Evolutionary conservation across 1,140 invertebrate genomes (phyloP).

Genomic region (Hylaeus volcanicus): DNA sequence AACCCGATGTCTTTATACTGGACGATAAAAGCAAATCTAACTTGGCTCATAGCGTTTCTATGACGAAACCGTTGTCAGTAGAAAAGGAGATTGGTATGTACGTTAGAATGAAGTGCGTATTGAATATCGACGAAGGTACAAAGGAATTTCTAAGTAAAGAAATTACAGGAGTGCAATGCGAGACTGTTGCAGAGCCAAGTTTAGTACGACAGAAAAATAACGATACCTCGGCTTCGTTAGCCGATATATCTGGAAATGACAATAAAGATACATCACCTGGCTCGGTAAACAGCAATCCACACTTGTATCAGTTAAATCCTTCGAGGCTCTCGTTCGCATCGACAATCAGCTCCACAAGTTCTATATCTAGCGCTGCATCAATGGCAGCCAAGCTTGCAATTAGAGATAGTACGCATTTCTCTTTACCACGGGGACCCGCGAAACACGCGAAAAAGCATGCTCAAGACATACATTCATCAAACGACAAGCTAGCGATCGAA

Average conservation of each 20-base stretch:
- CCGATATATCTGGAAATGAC: constrained; percentile 77
- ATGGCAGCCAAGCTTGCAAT: constrained; percentile 50
- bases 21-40: constrained; percentile 62
- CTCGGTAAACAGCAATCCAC: constrained; percentile 71
- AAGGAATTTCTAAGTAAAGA: constrained; percentile 72
- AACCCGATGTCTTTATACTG: constrained; percentile 61
- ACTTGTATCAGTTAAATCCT: constrained; percentile 59
- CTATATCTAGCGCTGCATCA: constrained; percentile 69
- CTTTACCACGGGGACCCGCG: constrained; percentile 61
- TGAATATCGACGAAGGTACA: constrained; percentile 72
- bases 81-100: constrained; percentile 71
- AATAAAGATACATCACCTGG: constrained; percentile 74
- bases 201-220: constrained; percentile 55
- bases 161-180: constrained; percentile 67
- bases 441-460: constrained; percentile 65
- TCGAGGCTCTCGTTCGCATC: constrained; percentile 72
- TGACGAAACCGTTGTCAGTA: constrained; percentile 47
- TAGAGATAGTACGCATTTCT: constrained; percentile 64
- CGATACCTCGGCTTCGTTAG: constrained; percentile 68
- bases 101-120: constrained; percentile 70
- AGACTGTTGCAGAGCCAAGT: constrained; percentile 39
- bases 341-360: constrained; percentile 72
- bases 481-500: constrained; percentile 40
- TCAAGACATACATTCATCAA: constrained; percentile 20
- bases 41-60: constrained; percentile 18